Conservation (phyloP, 1,140 invertebrate genomes). For the Andrena cerasifolii region DNA sequence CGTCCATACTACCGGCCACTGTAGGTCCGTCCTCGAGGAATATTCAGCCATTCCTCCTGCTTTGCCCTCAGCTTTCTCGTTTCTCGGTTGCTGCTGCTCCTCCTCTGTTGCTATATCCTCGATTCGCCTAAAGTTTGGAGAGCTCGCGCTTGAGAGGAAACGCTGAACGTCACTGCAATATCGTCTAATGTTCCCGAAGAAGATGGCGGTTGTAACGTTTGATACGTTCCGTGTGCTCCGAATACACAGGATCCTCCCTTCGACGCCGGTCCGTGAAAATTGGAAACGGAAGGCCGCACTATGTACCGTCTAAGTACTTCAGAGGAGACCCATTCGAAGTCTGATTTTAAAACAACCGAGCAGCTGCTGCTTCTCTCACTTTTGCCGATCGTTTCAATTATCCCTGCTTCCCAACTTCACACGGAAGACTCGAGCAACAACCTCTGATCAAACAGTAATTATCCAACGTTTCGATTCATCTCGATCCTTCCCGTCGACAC, state of each 20-base stretch:
- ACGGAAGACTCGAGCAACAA: too few relatives aligned
- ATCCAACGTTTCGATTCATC: slow-evolving; percentile 12
- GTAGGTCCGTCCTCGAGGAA: slow-evolving; percentile 71
- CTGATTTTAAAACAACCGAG: too few relatives aligned
- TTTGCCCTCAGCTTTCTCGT: slow-evolving; percentile 65
- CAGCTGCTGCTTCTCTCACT: too few relatives aligned
- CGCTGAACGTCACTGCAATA: slow-evolving; percentile 73
- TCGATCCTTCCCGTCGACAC: slow-evolving; percentile 15
- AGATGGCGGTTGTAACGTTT: slow-evolving; percentile 71
- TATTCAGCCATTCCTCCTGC: slow-evolving; percentile 73
- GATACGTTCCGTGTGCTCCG: slow-evolving; percentile 56
- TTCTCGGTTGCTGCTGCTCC: slow-evolving; percentile 59
- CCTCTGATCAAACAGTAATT: slow-evolving; percentile 37
- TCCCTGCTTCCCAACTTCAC: not conserved
- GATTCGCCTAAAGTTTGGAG: slow-evolving; percentile 73
- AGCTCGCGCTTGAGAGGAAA: slow-evolving; percentile 70
- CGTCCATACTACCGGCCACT: slow-evolving; percentile 55
- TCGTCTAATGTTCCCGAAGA: slow-evolving; percentile 73
- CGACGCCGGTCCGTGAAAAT: slow-evolving; percentile 4
- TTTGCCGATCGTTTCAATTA: too few relatives aligned
- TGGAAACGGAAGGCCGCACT: not conserved
- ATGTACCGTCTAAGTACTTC: too few relatives aligned
- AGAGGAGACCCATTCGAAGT: not conserved
- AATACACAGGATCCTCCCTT: slow-evolving; percentile 47
- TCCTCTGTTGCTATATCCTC: slow-evolving; percentile 65